These are phyloP conservation scores for Rhagologus leucostigma DNA, from an alignment of 2,113 vertebrate genomes.

Conservation along the genomic window DNA sequence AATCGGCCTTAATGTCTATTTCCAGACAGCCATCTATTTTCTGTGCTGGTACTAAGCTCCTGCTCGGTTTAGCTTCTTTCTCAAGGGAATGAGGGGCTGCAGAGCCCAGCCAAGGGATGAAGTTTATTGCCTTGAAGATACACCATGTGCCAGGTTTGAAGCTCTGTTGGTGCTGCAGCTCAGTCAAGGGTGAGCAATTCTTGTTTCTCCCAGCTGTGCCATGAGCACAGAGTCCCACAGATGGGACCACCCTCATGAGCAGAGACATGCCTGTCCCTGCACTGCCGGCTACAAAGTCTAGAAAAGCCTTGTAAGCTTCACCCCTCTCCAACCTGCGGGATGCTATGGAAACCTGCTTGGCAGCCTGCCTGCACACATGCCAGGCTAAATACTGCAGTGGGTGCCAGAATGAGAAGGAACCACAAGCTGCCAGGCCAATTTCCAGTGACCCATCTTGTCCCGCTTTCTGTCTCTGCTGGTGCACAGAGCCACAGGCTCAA, in stretches of 20 bases:
- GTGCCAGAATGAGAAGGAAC: neutral
- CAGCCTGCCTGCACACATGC: neutral
- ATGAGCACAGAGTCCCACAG: accelerated
- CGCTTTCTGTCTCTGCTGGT: neutral
- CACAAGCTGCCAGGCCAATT: neutral
- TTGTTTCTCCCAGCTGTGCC: neutral
- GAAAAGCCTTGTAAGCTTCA: accelerated
- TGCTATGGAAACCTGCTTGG: neutral
- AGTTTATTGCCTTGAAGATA: neutral
- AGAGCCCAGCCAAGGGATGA: neutral
- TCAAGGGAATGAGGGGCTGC: neutral
- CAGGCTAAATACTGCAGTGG: neutral
- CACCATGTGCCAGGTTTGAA: neutral
- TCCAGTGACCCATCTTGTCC: neutral
- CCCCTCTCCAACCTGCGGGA: neutral
- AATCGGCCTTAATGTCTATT: neutral
- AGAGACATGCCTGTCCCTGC: neutral
- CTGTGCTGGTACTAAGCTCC: neutral
- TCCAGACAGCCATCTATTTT: neutral
- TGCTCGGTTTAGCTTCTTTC: neutral
- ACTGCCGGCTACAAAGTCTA: neutral
- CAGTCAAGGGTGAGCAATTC: neutral
- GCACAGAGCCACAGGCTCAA: accelerated
- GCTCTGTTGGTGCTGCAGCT: neutral
- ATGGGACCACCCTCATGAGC: accelerated